These are phyloP conservation scores for Melanotaenia duboulayi DNA, from an alignment of 2,113 vertebrate genomes.

Conservation along the genomic window DNA sequence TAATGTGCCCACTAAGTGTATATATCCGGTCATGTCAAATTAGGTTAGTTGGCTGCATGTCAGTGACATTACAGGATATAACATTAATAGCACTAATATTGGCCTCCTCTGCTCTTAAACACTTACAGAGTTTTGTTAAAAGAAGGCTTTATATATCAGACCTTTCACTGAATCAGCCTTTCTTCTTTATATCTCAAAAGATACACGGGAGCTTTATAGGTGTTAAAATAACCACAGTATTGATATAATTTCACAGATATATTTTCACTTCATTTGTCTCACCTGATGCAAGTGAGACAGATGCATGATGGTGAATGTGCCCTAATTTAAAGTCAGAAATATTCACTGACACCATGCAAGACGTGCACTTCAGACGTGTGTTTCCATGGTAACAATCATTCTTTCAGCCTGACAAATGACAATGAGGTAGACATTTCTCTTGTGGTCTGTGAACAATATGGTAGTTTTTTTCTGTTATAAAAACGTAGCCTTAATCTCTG, in stretches of 20 bases:
- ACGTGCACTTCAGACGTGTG: constrained; percentile 12
- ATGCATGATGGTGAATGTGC: neutral
- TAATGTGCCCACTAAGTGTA: no score
- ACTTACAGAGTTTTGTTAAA: no score
- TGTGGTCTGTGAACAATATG: constrained; percentile 24
- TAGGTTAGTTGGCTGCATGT: neutral
- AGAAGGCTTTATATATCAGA: no score
- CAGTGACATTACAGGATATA: neutral
- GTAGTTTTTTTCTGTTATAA: no score
- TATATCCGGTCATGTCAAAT: neutral
- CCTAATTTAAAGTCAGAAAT: constrained; percentile 1
- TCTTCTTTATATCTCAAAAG: neutral
- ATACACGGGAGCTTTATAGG: neutral
- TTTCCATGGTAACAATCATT: constrained; percentile 33
- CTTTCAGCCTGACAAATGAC: constrained; percentile 12
- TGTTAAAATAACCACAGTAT: neutral
- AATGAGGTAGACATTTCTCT: constrained; percentile 15
- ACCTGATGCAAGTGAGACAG: neutral
- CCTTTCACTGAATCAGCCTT: no score
- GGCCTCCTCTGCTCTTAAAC: no score
- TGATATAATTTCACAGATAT: neutral
- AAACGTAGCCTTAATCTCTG: constrained; percentile 2
- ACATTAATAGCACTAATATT: neutral
- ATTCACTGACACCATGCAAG: neutral
- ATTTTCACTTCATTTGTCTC: neutral